Conservation (phyloP, 1,140 invertebrate genomes). For the Trinorchestia longiramus region DNA sequence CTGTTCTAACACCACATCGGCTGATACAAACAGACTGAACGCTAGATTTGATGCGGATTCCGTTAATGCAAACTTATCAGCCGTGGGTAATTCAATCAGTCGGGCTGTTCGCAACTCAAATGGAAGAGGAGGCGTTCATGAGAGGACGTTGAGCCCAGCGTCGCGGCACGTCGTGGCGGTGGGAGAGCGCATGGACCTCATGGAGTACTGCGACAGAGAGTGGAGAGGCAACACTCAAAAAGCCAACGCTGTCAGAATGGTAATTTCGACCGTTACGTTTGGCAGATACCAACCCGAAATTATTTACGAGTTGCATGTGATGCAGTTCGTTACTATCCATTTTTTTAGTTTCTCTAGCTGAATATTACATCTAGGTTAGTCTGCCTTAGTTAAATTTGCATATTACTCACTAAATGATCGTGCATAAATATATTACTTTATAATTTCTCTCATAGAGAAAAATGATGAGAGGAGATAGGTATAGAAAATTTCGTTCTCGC, state of each 20-base stretch:
- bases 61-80: background rate
- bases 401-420: too few species aligned
- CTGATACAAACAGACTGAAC: background rate
- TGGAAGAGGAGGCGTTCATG: background rate
- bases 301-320: too few species aligned
- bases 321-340: too few species aligned
- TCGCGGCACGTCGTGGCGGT: slow-evolving; percentile 19
- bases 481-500: too few species aligned
- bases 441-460: too few species aligned
- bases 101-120: background rate
- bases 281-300: too few species aligned
- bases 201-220: background rate
- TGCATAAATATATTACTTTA: too few species aligned
- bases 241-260: slow-evolving; percentile 22
- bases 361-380: too few species aligned
- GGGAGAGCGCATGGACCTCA: slow-evolving; percentile 46
- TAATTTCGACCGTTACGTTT: background rate
- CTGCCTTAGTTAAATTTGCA: too few species aligned
- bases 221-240: slow-evolving; percentile 21
- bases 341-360: too few species aligned
- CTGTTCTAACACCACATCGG: background rate
- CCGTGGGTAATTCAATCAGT: background rate
- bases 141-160: background rate
- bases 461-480: too few species aligned
- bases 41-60: background rate